These are phyloP conservation scores for Semnopithecus entellus DNA, from an alignment of 2,113 vertebrate species.

Conservation along the genomic window DNA sequence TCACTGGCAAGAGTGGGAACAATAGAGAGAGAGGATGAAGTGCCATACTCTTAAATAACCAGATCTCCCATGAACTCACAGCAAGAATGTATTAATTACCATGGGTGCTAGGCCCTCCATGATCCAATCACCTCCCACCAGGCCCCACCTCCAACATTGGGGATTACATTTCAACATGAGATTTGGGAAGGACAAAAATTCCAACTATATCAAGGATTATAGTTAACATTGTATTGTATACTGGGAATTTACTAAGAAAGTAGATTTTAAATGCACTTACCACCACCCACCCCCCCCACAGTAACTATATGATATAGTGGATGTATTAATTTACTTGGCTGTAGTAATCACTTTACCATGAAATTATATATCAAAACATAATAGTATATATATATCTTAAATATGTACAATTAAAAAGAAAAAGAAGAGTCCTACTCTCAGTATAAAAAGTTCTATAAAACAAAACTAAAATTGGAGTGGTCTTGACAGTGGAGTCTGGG, in stretches of 20 bases:
- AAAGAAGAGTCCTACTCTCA: background rate
- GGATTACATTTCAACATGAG: too few species aligned
- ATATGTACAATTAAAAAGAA: background rate
- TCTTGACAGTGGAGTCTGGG: background rate
- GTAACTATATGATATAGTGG: background rate
- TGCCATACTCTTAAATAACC: too few species aligned
- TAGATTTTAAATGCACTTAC: background rate
- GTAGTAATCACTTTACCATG: background rate
- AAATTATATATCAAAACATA: background rate
- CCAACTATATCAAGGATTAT: background rate
- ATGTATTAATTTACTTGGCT: background rate
- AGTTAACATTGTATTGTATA: background rate
- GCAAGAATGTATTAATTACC: too few species aligned
- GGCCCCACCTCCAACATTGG: too few species aligned
- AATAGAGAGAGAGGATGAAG: too few species aligned
- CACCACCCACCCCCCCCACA: fast-evolving
- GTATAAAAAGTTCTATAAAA: background rate
- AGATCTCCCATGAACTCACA: too few species aligned
- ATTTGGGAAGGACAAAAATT: too few species aligned
- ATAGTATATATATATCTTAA: background rate
- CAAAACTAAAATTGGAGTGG: background rate
- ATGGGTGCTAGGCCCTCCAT: too few species aligned
- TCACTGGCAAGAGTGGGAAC: too few species aligned
- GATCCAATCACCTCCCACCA: too few species aligned
- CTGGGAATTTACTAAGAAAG: background rate